phyloP scores from a whole-genome alignment of 2,888 invertebrate genomes.

The Sarcophaga subvicina region DNA sequence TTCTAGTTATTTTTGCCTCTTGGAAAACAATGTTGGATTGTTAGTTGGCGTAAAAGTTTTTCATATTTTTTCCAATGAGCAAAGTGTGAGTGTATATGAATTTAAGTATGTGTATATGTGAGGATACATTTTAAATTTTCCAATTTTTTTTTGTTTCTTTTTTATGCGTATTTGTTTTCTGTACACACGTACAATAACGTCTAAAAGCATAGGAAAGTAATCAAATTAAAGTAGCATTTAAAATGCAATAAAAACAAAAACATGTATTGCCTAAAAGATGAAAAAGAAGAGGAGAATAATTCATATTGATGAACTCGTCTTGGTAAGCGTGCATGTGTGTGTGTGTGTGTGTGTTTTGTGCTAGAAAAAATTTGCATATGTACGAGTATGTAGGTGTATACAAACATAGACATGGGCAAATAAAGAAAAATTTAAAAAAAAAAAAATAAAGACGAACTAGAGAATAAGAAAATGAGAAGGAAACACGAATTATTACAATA shows the following conservation, averaged over 20 bases:
- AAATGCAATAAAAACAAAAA: slow-evolving; percentile 42
- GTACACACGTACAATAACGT: background rate
- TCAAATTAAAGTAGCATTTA: slow-evolving; percentile 57
- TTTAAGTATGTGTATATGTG: no score
- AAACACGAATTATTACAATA: slow-evolving; percentile 1
- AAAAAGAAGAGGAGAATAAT: background rate
- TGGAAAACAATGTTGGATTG: slow-evolving; percentile 7
- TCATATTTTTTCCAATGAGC: background rate
- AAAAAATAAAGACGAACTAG: background rate
- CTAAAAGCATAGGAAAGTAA: slow-evolving; percentile 51
- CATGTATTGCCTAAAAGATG: background rate
- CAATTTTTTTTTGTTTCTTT: background rate
- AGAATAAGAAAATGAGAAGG: background rate
- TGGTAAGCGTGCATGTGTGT: background rate
- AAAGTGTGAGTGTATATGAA: background rate
- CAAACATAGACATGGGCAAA: background rate
- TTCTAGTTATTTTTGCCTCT: background rate
- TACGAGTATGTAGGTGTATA: background rate
- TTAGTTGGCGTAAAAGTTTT: slow-evolving; percentile 21
- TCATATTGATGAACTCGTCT: background rate
- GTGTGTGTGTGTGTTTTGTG: background rate
- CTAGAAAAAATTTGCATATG: background rate
- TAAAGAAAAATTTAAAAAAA: background rate
- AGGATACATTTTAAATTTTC: background rate
- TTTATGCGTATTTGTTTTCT: slow-evolving; percentile 5